phyloP scores from a whole-genome alignment of 2,888 invertebrate genomes.

The Tipula helvola region DNA sequence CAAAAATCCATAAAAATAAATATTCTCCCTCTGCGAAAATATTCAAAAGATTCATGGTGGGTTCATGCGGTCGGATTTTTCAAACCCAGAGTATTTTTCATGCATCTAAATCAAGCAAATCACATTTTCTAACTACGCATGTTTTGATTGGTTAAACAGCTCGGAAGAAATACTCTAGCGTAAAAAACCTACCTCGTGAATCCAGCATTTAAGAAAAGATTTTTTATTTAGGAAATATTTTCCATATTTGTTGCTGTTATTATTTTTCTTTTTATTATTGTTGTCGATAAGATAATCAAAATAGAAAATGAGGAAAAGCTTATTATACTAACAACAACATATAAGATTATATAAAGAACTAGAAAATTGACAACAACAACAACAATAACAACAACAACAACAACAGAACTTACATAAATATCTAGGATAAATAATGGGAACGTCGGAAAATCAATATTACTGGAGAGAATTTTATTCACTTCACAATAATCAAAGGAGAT shows the following conservation, averaged over 20 bases:
- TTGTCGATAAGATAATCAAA: neutral
- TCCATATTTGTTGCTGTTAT: neutral
- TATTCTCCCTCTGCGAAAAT: neutral
- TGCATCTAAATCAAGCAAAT: too few relatives aligned
- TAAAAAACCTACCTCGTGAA: too few relatives aligned
- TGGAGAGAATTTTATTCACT: neutral
- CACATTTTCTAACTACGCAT: too few relatives aligned
- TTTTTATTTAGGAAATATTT: neutral
- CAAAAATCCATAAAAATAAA: neutral
- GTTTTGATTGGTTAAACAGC: too few relatives aligned
- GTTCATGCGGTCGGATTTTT: too few relatives aligned
- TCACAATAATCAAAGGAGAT: neutral
- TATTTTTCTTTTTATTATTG: neutral
- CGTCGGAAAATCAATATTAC: neutral
- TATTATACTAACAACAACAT: neutral
- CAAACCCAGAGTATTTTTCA: too few relatives aligned
- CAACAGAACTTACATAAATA: neutral
- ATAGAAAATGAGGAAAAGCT: neutral
- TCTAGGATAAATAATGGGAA: neutral
- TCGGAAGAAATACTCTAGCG: too few relatives aligned
- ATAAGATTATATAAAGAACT: neutral
- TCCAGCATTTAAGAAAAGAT: neutral
- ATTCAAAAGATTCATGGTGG: neutral
- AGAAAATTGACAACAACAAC: neutral
- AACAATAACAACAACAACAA: neutral